These are phyloP conservation scores for Orthonyx spaldingii DNA, from an alignment of 2,113 vertebrate genomes.

Conservation along the genomic window DNA sequence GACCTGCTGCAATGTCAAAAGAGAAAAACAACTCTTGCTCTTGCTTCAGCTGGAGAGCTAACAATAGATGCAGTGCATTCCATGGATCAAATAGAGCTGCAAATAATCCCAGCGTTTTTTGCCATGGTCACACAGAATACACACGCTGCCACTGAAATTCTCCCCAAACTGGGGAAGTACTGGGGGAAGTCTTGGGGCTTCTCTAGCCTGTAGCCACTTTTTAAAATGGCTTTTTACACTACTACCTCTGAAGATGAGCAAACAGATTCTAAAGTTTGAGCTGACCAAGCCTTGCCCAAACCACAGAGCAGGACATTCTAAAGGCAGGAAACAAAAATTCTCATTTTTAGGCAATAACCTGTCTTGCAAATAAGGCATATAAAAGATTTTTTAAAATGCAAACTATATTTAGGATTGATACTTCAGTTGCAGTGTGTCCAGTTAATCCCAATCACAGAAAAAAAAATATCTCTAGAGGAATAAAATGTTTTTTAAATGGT, in stretches of 20 bases:
- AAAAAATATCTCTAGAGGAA: background rate
- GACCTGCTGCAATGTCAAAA: background rate
- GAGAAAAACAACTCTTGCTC: slow-evolving; percentile 44
- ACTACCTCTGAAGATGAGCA: background rate
- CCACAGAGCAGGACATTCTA: background rate
- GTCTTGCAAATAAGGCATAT: background rate
- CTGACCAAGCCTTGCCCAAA: background rate
- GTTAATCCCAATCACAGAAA: background rate
- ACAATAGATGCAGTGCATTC: slow-evolving; percentile 51
- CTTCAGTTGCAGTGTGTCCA: background rate
- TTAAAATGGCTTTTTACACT: background rate
- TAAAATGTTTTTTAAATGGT: background rate
- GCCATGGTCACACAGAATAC: background rate
- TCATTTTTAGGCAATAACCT: background rate
- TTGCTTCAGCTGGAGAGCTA: slow-evolving; percentile 28
- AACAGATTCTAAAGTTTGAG: background rate
- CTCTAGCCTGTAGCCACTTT: background rate
- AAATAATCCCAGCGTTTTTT: slow-evolving; percentile 32
- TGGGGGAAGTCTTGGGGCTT: background rate
- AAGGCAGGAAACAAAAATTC: background rate
- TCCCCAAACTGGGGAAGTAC: background rate
- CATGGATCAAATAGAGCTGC: slow-evolving; percentile 32
- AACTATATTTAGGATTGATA: background rate
- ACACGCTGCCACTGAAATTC: background rate
- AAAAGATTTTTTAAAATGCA: background rate